Base-by-base conservation (phyloP, 1,140 invertebrate species). In the Periplaneta americana region DNA sequence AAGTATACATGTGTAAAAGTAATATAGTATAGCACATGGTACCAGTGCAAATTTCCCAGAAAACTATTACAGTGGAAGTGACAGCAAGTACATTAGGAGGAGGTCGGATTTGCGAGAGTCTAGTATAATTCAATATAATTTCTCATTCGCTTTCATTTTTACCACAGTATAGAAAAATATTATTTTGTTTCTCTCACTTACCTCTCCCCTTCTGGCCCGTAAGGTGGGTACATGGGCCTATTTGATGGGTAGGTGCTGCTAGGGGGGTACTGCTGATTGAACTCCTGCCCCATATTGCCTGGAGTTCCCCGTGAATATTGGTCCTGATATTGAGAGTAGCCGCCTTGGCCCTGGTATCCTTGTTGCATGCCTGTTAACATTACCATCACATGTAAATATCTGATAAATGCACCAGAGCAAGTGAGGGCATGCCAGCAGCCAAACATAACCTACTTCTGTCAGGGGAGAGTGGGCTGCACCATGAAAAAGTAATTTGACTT, bases 141-240 rank as follows among this genome's bases (percentile, higher is more conserved):
- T n/a, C n/a, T n/a, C n/a, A n/a, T n/a, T n/a, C n/a, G n/a, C n/a
- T n/a, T n/a, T n/a, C n/a, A 57, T 57, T 57, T 15, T 17, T 57
- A n/a, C 48, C 15, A 57, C 15, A 57, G 15, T 57, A 57, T 57
- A 57, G 15, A 57, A 57, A 57, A 57, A 57, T 28, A 57, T 15
- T 57, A 57, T 57, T 57, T 17, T 57, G n/a, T n/a, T n/a, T n/a
- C n/a, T n/a, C n/a, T n/a, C n/a, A 81, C 85, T 85, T 85, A 93
- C 92, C 92, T 92, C 82, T 93, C 92, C 37, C 90, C 90, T 84
- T 94, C 94, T 31, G 79, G 37, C n/a, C 32, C 37, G 34, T 76
- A 81, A 15, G 81, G 81, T 86, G 93, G 92, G 88, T 94, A 94
- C 84, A 93, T 92, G 84, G 92, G 91, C 89, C 93, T 90, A 87